Evolutionary conservation across 1,140 invertebrate species (phyloP), one percentile per base, ranked within the genome.

Genomic region (Heliconius congener): DNA sequence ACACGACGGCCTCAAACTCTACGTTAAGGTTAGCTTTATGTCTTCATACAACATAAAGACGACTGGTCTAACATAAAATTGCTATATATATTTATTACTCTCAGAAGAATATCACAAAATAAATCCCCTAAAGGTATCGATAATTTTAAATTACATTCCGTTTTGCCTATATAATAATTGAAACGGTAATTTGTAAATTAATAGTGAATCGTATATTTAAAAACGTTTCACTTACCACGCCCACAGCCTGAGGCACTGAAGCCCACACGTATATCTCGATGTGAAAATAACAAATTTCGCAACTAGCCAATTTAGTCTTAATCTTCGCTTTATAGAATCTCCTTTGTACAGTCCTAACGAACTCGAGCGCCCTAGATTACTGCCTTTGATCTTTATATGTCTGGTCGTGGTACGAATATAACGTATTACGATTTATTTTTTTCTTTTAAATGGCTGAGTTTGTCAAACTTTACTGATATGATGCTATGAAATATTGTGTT

Each of bases 311-410:
- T 71, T 34, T 39, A 71, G 71, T n/a, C 16, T 71, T 71, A 71
- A 77, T 46, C 19, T 60, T 74, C 8, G 71, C 55, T 76, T 60
- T 66, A 60, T 73, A 39, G 50, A 42, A 42, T 16, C 71, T 30
- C 37, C 55, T 77, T 81, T 77, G 46, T 81, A 70, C 42, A 70
- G 34, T 73, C 74, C 55, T 77, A 81, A 76, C 73, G 74, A 78
- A n/a, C 71, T 57, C 78, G 75, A 52, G 46, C 71, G 81, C 70
- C 81, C 81, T 82, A 80, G 60, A 79, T 80, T 2, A 18, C 34
- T 70, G 75, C 46, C 77, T 76, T 79, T 79, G 78, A 82, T 82
- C 81, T 77, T 74, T 76, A 23, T 57, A 2, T 66, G 60, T 66
- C 23, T 23, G 23, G 60, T 30, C 11, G 23, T 66, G 13, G 23